Conservation (phyloP, 2,888 invertebrate genomes). For the Rhamphomyia laevipes region DNA sequence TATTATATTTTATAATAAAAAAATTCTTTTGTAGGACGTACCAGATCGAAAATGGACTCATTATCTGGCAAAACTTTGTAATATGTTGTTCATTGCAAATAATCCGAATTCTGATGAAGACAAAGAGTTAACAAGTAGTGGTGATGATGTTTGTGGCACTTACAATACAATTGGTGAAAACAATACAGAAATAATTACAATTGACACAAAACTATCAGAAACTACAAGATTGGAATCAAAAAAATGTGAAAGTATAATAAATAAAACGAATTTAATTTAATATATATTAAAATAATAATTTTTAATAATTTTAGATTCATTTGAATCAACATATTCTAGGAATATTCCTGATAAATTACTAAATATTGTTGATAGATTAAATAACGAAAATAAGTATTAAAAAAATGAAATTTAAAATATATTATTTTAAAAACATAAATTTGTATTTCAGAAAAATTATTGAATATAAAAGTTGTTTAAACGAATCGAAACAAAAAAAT, state of each 20-base stretch:
- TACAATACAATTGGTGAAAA: conserved; percentile 19
- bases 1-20: not conserved
- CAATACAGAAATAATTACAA: conserved; percentile 21
- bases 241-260: not conserved
- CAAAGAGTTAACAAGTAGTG: not conserved
- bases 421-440: not conserved
- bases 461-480: not conserved
- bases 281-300: not conserved
- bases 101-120: conserved; percentile 7
- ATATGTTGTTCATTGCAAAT: conserved; percentile 18
- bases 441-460: conserved; percentile 4
- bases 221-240: not conserved
- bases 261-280: too few species aligned
- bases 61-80: conserved; percentile 28
- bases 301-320: not conserved
- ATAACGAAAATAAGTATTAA: conserved; percentile 6
- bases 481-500: conserved; percentile 1
- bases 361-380: conserved; percentile 6
- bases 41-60: conserved; percentile 26
- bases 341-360: conserved; percentile 3
- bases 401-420: not conserved
- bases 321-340: not conserved
- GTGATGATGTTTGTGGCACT: not conserved
- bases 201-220: conserved; percentile 12
- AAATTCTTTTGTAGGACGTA: conserved; percentile 20